Base-by-base conservation (phyloP, 1,140 invertebrate species). In the Macrosteles quadrilineatus region DNA sequence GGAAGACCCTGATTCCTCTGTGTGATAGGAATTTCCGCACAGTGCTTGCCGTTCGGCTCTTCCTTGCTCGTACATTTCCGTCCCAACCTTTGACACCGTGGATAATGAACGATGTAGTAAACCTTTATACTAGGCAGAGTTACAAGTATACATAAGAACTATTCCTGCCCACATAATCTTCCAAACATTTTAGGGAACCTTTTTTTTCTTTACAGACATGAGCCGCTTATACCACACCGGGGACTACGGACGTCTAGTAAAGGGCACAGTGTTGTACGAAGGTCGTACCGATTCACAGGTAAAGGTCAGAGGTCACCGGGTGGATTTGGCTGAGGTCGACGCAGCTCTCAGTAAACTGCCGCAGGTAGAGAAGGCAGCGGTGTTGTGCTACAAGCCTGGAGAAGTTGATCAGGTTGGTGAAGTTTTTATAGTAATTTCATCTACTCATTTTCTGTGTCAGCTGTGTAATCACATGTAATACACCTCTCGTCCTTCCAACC, bases 201-300 rank as follows among this genome's bases (percentile, higher is more conserved):
- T 14, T 36, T 36, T 36, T 36, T 36, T 36, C 17, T 32, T 1
- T 75, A 40, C 68, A 90, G 88, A 87, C 73, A 87, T 86, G 72
- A 82, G 85, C 1, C 84, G 81, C 66, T 81, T 95, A 0, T 96
- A 92, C 77, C 85, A 87, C 36, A 96, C 93, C 1, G 94, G 94
- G 0, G 94, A 96, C 78, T 95, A 88, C 75, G 94, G 90, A 0
- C 84, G 85, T 17, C 82, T 94, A 6, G 82, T 88, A n/a, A 90
- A 92, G 65, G 89, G 86, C 0, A 81, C 83, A 19, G 29, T 83
- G 11, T 75, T 92, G 47, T 96, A 90, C 75, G 91, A 94, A 75
- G 94, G 94, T 0, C 85, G 94, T 43, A 89, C 88, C 0, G 94
- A 96, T 80, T 91, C 91, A 0, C 94, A 96, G 79, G 85, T 96